Evolutionary conservation across 2,888 invertebrate species (phyloP).

Genomic region (Thumatha senex): DNA sequence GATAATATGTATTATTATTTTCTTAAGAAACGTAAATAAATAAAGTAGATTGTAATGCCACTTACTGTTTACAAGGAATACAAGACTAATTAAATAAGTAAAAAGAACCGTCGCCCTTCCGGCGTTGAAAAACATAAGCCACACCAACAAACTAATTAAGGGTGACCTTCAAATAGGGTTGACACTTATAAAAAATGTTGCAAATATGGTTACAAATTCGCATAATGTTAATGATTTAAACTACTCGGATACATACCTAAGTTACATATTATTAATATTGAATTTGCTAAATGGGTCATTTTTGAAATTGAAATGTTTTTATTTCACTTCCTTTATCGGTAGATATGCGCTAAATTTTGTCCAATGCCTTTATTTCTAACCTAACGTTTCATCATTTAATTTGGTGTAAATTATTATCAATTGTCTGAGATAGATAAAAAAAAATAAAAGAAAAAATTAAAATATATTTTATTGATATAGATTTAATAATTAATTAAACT

Average conservation of each 20-base stretch:
- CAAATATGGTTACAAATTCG: no score
- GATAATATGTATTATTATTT: no score
- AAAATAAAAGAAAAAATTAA: no score
- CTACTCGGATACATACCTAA: no score
- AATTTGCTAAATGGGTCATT: no score
- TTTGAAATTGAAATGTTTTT: constrained; percentile 41
- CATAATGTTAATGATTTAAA: no score
- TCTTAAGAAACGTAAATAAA: no score
- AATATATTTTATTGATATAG: no score
- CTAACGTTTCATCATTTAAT: constrained; percentile 20
- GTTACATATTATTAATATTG: no score
- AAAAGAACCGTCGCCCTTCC: constrained; percentile 49
- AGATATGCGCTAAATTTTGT: constrained; percentile 19
- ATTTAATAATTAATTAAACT: no score
- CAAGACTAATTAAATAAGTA: constrained; percentile 62
- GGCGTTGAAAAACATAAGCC: constrained; percentile 64
- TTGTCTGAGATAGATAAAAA: no score
- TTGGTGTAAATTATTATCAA: no score
- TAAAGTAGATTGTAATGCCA: constrained; percentile 13
- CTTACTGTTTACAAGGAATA: constrained; percentile 33
- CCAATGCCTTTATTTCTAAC: constrained; percentile 25
- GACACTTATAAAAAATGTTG: constrained; percentile 26
- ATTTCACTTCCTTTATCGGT: constrained; percentile 35
- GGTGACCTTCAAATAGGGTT: constrained; percentile 58
- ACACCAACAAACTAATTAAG: constrained; percentile 67